phyloP scores from a whole-genome alignment of 2,113 vertebrate genomes.

The Notiomystis cincta region DNA sequence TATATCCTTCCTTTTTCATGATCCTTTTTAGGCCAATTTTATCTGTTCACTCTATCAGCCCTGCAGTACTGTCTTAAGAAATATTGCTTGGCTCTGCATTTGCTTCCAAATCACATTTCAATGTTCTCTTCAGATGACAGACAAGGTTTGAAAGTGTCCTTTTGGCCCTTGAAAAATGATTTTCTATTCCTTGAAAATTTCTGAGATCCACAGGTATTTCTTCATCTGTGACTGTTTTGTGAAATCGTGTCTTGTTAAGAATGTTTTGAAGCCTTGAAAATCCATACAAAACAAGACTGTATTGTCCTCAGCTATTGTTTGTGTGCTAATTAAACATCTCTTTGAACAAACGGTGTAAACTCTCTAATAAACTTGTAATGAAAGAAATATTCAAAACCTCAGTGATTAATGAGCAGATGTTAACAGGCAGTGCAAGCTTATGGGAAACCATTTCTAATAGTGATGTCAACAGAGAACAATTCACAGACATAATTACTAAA shows the following conservation, averaged over 20 bases:
- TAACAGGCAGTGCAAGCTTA: slow-evolving; percentile 77
- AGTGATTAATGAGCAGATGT: slow-evolving; percentile 86
- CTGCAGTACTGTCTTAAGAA: slow-evolving; percentile 11
- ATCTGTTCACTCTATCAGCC: background rate
- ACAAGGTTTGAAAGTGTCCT: slow-evolving; percentile 34
- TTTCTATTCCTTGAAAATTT: slow-evolving; percentile 21
- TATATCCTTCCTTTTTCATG: slow-evolving; percentile 11
- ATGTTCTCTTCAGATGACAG: slow-evolving; percentile 34
- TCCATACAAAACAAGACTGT: background rate
- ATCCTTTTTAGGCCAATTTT: background rate
- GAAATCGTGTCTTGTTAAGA: slow-evolving; percentile 17
- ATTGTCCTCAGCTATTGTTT: slow-evolving; percentile 42
- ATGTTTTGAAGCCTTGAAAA: slow-evolving; percentile 3
- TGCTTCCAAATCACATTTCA: slow-evolving; percentile 43
- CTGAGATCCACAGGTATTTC: slow-evolving; percentile 12
- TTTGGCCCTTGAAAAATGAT: slow-evolving; percentile 8
- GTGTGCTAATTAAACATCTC: slow-evolving; percentile 63
- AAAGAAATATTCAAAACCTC: slow-evolving; percentile 76
- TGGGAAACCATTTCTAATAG: slow-evolving; percentile 79
- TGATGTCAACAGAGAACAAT: slow-evolving; percentile 90
- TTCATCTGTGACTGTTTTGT: slow-evolving; percentile 18
- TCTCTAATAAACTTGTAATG: slow-evolving; percentile 69
- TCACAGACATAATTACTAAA: slow-evolving; percentile 85
- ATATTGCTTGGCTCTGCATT: slow-evolving; percentile 14
- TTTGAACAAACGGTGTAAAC: slow-evolving; percentile 37